phyloP scores from a whole-genome alignment of 2,888 invertebrate species.

The Rutpela maculata region DNA sequence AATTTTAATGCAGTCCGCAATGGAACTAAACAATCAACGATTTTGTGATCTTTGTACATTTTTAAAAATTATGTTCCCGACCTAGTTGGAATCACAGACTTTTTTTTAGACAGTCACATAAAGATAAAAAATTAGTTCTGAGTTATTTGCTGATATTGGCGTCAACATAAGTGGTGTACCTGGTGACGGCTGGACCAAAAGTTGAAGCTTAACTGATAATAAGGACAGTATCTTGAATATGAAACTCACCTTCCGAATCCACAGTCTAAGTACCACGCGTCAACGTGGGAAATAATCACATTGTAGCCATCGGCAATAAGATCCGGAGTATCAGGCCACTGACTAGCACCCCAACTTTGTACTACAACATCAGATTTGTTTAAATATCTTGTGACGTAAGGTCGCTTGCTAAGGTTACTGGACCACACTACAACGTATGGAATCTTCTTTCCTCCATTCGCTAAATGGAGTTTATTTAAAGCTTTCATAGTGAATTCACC shows the following conservation, averaged over 20 bases:
- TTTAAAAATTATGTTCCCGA: too few relatives aligned
- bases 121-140: too few relatives aligned
- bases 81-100: too few relatives aligned
- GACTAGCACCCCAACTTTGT: slow-evolving; percentile 89
- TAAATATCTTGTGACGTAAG: slow-evolving; percentile 77
- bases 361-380: slow-evolving; percentile 78
- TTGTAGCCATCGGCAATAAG: slow-evolving; percentile 86
- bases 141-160: too few relatives aligned
- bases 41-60: too few relatives aligned
- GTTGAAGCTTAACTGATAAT: too few relatives aligned
- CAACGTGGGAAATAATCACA: slow-evolving; percentile 88
- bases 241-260: slow-evolving; percentile 79
- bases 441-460: slow-evolving; percentile 76
- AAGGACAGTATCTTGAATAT: too few relatives aligned
- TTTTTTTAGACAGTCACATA: too few relatives aligned
- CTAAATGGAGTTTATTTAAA: slow-evolving; percentile 77
- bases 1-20: too few relatives aligned
- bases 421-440: slow-evolving; percentile 85
- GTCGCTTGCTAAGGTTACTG: slow-evolving; percentile 84
- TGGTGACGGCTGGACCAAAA: too few relatives aligned
- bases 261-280: slow-evolving; percentile 92
- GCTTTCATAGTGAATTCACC: slow-evolving; percentile 85
- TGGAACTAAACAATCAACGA: too few relatives aligned
- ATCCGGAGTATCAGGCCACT: slow-evolving; percentile 87
- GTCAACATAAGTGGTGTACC: too few relatives aligned